Percentiles rank a stretch among this genome's conserved stretches.
Evolutionary conservation across 2,888 invertebrate genomes (phyloP).

Genomic region (Venusia cambrica): DNA sequence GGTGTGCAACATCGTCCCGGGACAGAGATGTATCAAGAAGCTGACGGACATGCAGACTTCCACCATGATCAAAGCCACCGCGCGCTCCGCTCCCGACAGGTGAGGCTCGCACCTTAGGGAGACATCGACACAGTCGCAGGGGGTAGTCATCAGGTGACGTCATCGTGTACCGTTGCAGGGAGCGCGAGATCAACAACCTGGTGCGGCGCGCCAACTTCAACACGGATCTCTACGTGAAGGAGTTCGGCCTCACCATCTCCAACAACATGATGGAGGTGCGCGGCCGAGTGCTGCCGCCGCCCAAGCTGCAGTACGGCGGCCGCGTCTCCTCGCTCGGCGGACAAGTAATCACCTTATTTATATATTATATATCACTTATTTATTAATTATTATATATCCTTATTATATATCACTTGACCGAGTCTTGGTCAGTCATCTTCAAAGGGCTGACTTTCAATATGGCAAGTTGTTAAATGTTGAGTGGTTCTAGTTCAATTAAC

Average conservation of each 20-base stretch:
- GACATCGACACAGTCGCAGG: neutral
- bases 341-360: slow-evolving; percentile 76
- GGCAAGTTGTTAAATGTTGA: too few relatives aligned
- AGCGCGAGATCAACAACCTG: slow-evolving; percentile 98
- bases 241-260: slow-evolving; percentile 98
- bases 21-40: slow-evolving; percentile 99
- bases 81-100: slow-evolving; percentile 94
- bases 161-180: slow-evolving; percentile 70
- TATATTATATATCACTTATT: too few relatives aligned
- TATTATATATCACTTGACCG: slow-evolving; percentile 11
- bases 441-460: too few relatives aligned
- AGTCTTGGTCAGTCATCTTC: neutral
- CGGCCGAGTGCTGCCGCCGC: slow-evolving; percentile 98
- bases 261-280: slow-evolving; percentile 99
- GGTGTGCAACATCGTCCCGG: slow-evolving; percentile 99
- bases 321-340: slow-evolving; percentile 94
- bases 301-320: slow-evolving; percentile 99
- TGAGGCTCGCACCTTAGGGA: slow-evolving; percentile 24
- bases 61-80: slow-evolving; percentile 99
- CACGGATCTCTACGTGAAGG: slow-evolving; percentile 98
- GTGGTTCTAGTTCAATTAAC: too few relatives aligned
- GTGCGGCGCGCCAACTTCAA: slow-evolving; percentile 99
- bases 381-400: too few relatives aligned
- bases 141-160: neutral
- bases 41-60: slow-evolving; percentile 99